Percentiles rank a stretch among this genome's conserved stretches.
Conservation (phyloP, 1,140 invertebrate species). For the Brachionus angularis region DNA sequence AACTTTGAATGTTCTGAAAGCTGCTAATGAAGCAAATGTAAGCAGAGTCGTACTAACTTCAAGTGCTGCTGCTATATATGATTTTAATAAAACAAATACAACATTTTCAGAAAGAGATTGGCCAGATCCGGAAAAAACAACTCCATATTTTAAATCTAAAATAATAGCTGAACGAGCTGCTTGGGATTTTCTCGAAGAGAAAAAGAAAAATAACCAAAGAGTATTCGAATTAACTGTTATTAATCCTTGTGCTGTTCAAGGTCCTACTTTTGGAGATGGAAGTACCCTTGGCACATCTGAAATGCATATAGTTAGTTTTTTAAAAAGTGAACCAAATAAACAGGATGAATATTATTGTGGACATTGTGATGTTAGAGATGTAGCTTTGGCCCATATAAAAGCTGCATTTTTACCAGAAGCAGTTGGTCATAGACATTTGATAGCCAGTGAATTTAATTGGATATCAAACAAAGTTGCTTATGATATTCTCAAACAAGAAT, state of each 20-base stretch:
- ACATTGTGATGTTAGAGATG: slow-evolving; percentile 63
- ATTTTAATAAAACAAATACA: slow-evolving; percentile 51
- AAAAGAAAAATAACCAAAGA: slow-evolving; percentile 44
- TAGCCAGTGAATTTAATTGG: background rate
- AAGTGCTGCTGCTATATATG: slow-evolving; percentile 61
- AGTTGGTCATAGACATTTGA: slow-evolving; percentile 50
- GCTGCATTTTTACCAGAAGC: slow-evolving; percentile 60
- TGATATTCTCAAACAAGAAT: slow-evolving; percentile 29
- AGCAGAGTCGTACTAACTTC: slow-evolving; percentile 63
- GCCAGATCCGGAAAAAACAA: slow-evolving; percentile 53
- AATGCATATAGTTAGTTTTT: slow-evolving; percentile 55
- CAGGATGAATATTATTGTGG: slow-evolving; percentile 59
- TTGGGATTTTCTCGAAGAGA: slow-evolving; percentile 62
- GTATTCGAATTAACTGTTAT: slow-evolving; percentile 61
- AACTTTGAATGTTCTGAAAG: slow-evolving; percentile 61
- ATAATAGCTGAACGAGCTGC: slow-evolving; percentile 63
- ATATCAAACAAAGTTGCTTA: background rate
- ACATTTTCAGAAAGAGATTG: slow-evolving; percentile 61
- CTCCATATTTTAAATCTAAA: slow-evolving; percentile 60
- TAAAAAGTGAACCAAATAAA: slow-evolving; percentile 58
- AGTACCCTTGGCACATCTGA: slow-evolving; percentile 43
- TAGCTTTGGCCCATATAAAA: slow-evolving; percentile 62
- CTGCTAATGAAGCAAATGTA: slow-evolving; percentile 59
- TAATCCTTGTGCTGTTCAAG: slow-evolving; percentile 62
- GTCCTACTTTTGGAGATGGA: slow-evolving; percentile 56